These are phyloP conservation scores for Apodemia duryi DNA, from an alignment of 2,888 invertebrate genomes.

Conservation along the genomic window DNA sequence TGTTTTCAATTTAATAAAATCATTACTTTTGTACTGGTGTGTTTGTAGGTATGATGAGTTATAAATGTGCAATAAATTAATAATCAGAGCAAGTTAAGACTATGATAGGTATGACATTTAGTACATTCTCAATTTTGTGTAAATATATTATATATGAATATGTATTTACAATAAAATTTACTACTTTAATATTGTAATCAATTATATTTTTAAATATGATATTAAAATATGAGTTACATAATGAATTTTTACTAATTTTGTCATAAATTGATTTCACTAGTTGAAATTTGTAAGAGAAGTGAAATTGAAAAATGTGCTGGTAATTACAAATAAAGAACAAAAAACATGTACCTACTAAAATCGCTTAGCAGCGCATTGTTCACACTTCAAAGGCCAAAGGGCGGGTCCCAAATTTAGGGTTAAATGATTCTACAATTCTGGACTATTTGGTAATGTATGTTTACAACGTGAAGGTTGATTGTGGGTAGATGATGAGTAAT, in stretches of 20 bases:
- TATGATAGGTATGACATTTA: background rate
- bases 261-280: background rate
- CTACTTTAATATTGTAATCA: background rate
- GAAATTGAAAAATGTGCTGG: background rate
- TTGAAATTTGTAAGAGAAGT: background rate
- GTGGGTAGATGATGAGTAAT: conserved; percentile 44
- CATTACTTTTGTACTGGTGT: no score
- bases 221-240: background rate
- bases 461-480: conserved; percentile 53
- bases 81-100: background rate
- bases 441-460: conserved; percentile 62
- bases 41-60: background rate
- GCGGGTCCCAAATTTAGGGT: conserved; percentile 56
- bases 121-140: background rate
- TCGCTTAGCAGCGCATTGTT: conserved; percentile 35
- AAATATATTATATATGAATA: no score
- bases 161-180: background rate
- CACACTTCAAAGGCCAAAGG: conserved; percentile 38
- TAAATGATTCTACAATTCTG: conserved; percentile 38
- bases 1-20: no score
- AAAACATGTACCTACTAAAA: conserved; percentile 16
- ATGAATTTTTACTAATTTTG: conserved; percentile 5
- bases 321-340: conserved; percentile 20
- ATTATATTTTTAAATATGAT: background rate
- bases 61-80: background rate